Base-by-base conservation (phyloP, 2,797 vertebrate species). In the Bryconaethiops microstoma region DNA sequence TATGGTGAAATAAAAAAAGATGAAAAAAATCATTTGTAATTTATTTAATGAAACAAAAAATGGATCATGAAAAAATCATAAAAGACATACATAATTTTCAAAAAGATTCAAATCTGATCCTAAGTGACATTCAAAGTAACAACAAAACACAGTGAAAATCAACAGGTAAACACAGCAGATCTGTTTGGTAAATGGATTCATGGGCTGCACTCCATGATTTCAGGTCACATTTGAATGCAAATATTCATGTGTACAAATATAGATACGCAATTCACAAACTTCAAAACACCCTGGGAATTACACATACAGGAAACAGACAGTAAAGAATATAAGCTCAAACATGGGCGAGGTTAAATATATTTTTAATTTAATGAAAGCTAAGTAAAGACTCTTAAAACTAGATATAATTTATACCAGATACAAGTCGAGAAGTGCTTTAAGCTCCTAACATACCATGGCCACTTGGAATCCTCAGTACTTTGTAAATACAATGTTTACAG, bases 381-480 rank as follows among this genome's bases (percentile, higher is more conserved):
- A 54, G 48, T 77, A 25, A 62, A 65, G 40, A 74, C 59, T 70
- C 64, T 64, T 48, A 77, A 77, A 77, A 63, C 60, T 39, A 45
- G 54, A 13, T 40, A 17, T 79, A 69, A 74, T 29, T 77, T 50
- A 45, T 70, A 54, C 74, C 62, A 70, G 75, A 81, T 77, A 77
- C 62, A 77, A 74, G 17, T 70, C 45, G 69, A 82, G 64, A 82
- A 64, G 65, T 42, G 23, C 55, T 64, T 77, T 73, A 74, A 75
- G 69, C 63, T 81, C 78, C 83, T 80, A 80, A 84, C 67, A 71
- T 81, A 78, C 81, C 42, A 45, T 84, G 78, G 79, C 45, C 77
- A 54, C 80, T 29, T 73, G 64, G 62, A 80, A 79, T 74, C 77
- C 80, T 84, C 80, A 82, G 80, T 72, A 80, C 50, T 75, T 83